These are phyloP conservation scores for Seriola quinqueradiata DNA, from an alignment of 2,113 vertebrate genomes.

Conservation along the genomic window DNA sequence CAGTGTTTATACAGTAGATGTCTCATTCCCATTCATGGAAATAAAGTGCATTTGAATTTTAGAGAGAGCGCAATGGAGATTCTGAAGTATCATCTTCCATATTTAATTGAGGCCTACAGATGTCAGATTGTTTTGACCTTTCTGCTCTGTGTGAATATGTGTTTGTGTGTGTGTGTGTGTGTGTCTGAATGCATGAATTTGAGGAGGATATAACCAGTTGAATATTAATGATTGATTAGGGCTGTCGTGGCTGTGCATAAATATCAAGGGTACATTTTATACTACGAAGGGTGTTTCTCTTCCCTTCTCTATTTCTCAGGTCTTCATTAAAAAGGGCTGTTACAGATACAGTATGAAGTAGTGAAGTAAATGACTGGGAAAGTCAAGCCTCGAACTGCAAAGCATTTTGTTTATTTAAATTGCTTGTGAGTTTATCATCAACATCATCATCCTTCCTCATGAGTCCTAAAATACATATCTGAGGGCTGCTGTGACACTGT, in stretches of 20 bases:
- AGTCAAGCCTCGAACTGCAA: not conserved
- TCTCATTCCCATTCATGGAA: slow-evolving; percentile 11
- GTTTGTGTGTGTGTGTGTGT: slow-evolving; percentile 23
- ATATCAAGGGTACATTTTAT: slow-evolving; percentile 59
- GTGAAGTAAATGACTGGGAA: not conserved
- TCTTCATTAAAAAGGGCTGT: slow-evolving; percentile 21
- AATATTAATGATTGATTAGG: slow-evolving; percentile 80
- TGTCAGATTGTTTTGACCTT: slow-evolving; percentile 73
- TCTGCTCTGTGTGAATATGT: slow-evolving; percentile 31
- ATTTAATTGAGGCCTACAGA: slow-evolving; percentile 58
- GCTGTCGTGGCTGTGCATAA: slow-evolving; percentile 67
- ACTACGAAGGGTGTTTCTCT: slow-evolving; percentile 15
- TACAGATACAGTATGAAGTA: not conserved
- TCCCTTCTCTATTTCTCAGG: not conserved
- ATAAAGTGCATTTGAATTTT: slow-evolving; percentile 35
- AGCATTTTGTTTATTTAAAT: slow-evolving; percentile 22
- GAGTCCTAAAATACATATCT: slow-evolving; percentile 27
- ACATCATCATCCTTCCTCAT: slow-evolving; percentile 12
- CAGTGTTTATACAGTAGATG: slow-evolving; percentile 3
- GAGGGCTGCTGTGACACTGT: slow-evolving; percentile 42
- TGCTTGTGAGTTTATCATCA: slow-evolving; percentile 2
- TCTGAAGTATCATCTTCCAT: slow-evolving; percentile 52
- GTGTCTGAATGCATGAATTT: slow-evolving; percentile 41
- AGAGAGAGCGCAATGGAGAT: slow-evolving; percentile 6
- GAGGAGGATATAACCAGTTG: slow-evolving; percentile 51